Evolutionary conservation across 2,888 invertebrate species (phyloP).

Genomic region (Adelognathus sp.): DNA sequence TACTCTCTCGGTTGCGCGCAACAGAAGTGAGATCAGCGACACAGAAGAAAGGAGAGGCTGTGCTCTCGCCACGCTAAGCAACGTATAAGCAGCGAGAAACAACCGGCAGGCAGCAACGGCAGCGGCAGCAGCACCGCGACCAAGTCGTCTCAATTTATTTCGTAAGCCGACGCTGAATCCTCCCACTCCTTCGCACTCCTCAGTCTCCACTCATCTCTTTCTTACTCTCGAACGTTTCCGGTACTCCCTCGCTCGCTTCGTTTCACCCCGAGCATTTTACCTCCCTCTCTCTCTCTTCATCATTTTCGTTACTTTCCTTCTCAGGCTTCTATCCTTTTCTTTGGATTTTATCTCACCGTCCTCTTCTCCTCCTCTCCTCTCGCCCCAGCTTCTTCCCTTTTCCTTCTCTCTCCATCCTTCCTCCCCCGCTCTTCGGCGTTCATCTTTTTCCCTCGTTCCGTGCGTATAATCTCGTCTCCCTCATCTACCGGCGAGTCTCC

Average conservation of each 20-base stretch:
- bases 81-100: constrained; percentile 33
- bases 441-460: constrained; percentile 28
- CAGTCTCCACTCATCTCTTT: constrained; percentile 5
- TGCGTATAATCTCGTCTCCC: constrained; percentile 16
- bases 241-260: constrained; percentile 35
- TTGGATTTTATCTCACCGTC: constrained; percentile 36
- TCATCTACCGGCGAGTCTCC: neutral
- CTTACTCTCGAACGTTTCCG: constrained; percentile 40
- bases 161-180: constrained; percentile 64
- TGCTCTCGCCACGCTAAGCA: constrained; percentile 27
- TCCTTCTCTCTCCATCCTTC: neutral
- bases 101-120: constrained; percentile 36
- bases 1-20: constrained; percentile 63
- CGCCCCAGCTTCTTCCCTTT: neutral
- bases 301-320: neutral
- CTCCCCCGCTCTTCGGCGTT: constrained; percentile 13
- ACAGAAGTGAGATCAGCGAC: constrained; percentile 66
- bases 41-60: constrained; percentile 63
- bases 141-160: constrained; percentile 68
- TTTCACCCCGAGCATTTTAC: constrained; percentile 19
- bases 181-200: constrained; percentile 38
- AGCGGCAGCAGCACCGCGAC: constrained; percentile 45
- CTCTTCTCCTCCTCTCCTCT: constrained; percentile 21
- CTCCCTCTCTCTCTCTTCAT: neutral
- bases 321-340: constrained; percentile 26